Base-by-base conservation (phyloP, 2,113 vertebrate genomes). In the Myotis davidii region DNA sequence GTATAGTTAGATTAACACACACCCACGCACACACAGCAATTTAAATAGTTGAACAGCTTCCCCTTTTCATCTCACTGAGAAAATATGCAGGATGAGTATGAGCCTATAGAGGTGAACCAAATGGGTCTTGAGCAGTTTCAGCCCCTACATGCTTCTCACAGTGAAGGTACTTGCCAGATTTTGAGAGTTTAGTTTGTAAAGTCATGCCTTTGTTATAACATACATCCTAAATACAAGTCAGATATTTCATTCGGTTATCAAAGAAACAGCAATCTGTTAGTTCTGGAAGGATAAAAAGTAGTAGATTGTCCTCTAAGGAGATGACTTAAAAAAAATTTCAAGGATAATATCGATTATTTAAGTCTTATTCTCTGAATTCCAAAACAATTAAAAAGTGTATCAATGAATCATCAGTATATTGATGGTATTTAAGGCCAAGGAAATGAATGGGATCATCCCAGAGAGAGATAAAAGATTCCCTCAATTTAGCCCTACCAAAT, bases 221-320 rank as follows among this genome's bases (percentile, higher is more conserved):
- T 59, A 64, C 3, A 50, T 50, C 6, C 13, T 45, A 77, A 45
- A 21, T 54, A 13, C 3, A 77, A 95, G 5, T 3, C 67, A 73
- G 9, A 23, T 94, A 67, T 82, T 73, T 93, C 37, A 89, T 21
- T 88, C 65, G 25, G 8, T 54, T 88, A 56, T 87, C 54, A 95
- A 95, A 67, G 14, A 95, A 87, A 74, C 0, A 91, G 9, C 11
- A 32, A 54, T 87, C 32, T 86, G 3, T 42, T 39, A 29, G 21
- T 70, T 65, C 27, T 45, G n/a, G 14, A 65, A 65, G 14, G 54
- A 65, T 85, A 50, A 91, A 78, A 91, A 3, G n/a, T n/a, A 2
- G 14, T 69, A 37, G 14, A 1, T 73, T 82, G 18, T 50, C 83
- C 64, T 78, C 32, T 78, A 45, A 81, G 27, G 14, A 95, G 6